Base-by-base conservation (phyloP, 2,113 vertebrate genomes). In the Chitala chitala region DNA sequence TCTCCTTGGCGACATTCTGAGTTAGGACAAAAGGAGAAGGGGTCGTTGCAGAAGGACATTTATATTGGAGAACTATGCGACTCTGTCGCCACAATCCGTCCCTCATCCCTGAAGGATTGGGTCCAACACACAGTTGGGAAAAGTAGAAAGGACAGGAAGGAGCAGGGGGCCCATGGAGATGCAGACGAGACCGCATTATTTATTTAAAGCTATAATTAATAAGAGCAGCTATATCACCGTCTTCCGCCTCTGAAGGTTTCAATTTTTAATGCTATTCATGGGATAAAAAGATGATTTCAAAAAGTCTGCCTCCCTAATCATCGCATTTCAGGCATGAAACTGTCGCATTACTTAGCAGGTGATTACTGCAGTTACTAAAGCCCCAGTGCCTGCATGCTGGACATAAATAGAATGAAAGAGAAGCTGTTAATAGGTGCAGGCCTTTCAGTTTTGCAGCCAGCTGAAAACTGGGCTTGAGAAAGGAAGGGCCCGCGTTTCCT, bases 151-250 rank as follows among this genome's bases (percentile, higher is more conserved):
- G 58, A 56, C 68, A 69, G 54, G 76, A 76, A n/a, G 69, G 51
- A 69, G 13, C 33, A 59, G 26, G 68, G 63, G 24, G 22, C 78
- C 73, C 75, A 81, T 80, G 81, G 78, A 24, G n/a, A 82, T 81
- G 76, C 76, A 81, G 82, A 79, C 75, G 65, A 74, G 75, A 46
- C 61, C 70, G 71, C 82, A 85, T 84, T 84, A 83, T 85, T 85
- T 85, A 84, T 85, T 85, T 84, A 84, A 83, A 84, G 69, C 81
- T 73, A 81, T 82, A 83, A 85, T 85, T 85, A 85, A 84, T 85
- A 83, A 78, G 78, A 80, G 74, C 78, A 61, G 75, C 78, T 85
- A 81, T 69, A 82, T 85, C 81, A 79, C 73, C 70, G 29, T 82
- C 81, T 63, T 74, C 72, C 63, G 75, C 76, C 80, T 80, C 58